Base-by-base conservation (phyloP, 2,888 invertebrate species). In the Athalia cordata region DNA sequence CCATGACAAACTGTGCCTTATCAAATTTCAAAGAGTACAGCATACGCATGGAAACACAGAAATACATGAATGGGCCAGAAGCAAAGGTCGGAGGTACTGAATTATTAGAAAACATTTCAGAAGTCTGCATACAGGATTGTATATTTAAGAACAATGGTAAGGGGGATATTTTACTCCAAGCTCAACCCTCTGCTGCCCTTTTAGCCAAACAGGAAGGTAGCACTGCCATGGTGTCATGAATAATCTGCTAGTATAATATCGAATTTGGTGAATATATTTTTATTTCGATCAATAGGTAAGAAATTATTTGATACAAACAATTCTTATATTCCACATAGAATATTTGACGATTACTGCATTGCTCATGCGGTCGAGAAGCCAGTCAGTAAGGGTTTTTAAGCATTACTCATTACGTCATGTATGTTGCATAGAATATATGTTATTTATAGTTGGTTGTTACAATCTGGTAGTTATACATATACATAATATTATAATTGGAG, bases 1-100 rank as follows among this genome's bases (percentile, higher is more conserved):
- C 80, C 47, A 87, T 90, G 15, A 85, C 85, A 5, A 86, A 89
- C 55, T 91, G 90, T 64, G 83, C 79, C 43, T 90, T 93, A 75
- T 86, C 87, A 6, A 87, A 91, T 79, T 92, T 91, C 81, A 90
- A 87, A 83, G 91, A 91, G 80, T 92, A 90, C 84, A 93, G 92
- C 2, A 90, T 94, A 75, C 89, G 91, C 68, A 87, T 92, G 15
- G 92, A 92, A 83, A 91, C 91, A 5, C 87, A 91, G 65, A 87
- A 88, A 80, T 85, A 87, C 80, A 77, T 84, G 7, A 77, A 81
- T 79, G 79, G 81, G 75, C 62, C 79, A 11, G 79, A 89, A 82
- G 79, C 80, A 52, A 79, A 86, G 82, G 82, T 80, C 47, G 90
- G 86, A n/a, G 79, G 84, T 49, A 50, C 79, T 43, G 86, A 89